Base-by-base conservation (phyloP, 2,888 invertebrate genomes). In the Eupelmus urozonus region DNA sequence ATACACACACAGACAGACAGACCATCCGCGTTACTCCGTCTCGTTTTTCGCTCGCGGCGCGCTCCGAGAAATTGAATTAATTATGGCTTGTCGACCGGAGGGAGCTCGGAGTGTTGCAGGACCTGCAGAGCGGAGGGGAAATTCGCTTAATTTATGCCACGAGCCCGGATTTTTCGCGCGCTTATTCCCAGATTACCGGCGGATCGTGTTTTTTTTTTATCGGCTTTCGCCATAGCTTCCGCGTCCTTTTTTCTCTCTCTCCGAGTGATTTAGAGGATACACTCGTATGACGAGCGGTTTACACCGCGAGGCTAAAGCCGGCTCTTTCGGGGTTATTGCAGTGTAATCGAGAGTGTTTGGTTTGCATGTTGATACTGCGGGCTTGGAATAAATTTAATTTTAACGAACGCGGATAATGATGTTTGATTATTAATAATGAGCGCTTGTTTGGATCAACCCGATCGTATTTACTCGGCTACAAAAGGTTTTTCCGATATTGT, bases 21-120 rank as follows among this genome's bases (percentile, higher is more conserved):
- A 34, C 34, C 34, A 45, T 16, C 45, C n/a, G n/a, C n/a, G n/a
- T 16, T 13, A 13, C 62, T 42, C 23, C 20, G 13, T 13, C 42
- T 42, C 42, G 57, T 18, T 29, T 18, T 66, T 29, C 9, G 49
- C 29, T 3, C 18, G 45, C 34, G 16, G n/a, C 45, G 34, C 23
- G 34, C n/a, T n/a, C n/a, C 23, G 40, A 25, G 69, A 25, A 57
- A 69, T 69, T 55, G 25, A 69, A 69, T 69, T 25, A 42, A 69
- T 69, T 69, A 57, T 23, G 34, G 1, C 51, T 20, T 51, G 55
- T 40, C 11, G 42, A 57, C 25, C 23, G 69, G 18, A 62, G 42
- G 27, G 42, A 40, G 40, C 11, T 62, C 42, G 62, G 40, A 62
- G 16, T n/a, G 13, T 13, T 45, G 45, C 2, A 7, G 2, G 9